phyloP scores from a whole-genome alignment of 2,888 invertebrate species.

The Lycaena phlaeas region DNA sequence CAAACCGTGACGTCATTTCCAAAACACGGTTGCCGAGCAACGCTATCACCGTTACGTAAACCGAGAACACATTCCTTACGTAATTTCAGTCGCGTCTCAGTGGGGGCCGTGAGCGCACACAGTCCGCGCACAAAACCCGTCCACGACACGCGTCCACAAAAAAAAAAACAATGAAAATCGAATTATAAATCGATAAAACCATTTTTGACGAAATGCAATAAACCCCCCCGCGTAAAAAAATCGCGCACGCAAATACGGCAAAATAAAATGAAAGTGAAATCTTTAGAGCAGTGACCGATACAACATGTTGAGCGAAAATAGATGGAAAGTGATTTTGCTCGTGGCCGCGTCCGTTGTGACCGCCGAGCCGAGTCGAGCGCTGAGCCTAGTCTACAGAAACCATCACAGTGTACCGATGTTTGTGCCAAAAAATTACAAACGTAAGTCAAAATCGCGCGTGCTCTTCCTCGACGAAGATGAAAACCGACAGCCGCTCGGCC shows the following conservation, averaged over 20 bases:
- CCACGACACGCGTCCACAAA: conserved; percentile 25
- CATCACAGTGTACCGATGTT: conserved; percentile 51
- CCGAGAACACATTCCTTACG: conserved; percentile 27
- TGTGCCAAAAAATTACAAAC: conserved; percentile 43
- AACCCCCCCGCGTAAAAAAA: conserved; percentile 13
- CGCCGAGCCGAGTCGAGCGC: conserved; percentile 55
- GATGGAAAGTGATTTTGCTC: conserved; percentile 65
- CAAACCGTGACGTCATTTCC: conserved; percentile 19
- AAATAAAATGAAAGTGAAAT: conserved; percentile 63
- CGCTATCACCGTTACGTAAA: conserved; percentile 31
- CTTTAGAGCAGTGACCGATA: conserved; percentile 52
- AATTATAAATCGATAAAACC: conserved; percentile 11
- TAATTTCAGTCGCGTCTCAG: conserved; percentile 26
- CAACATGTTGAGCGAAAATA: conserved; percentile 63
- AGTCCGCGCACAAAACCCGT: conserved; percentile 28
- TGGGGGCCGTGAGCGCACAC: conserved; percentile 22
- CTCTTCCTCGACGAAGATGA: conserved; percentile 56
- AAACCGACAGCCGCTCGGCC: conserved; percentile 41
- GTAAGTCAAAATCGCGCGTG: conserved; percentile 37
- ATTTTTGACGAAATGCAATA: conserved; percentile 3
- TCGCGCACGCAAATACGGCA: conserved; percentile 14
- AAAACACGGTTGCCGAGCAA: conserved; percentile 27
- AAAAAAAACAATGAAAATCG: conserved; percentile 29
- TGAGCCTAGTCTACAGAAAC: conserved; percentile 47
- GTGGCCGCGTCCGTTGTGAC: conserved; percentile 44